Percentiles rank a stretch among this genome's conserved stretches.
phyloP scores from a whole-genome alignment of 2,888 invertebrate species.

The Athalia circularis region DNA sequence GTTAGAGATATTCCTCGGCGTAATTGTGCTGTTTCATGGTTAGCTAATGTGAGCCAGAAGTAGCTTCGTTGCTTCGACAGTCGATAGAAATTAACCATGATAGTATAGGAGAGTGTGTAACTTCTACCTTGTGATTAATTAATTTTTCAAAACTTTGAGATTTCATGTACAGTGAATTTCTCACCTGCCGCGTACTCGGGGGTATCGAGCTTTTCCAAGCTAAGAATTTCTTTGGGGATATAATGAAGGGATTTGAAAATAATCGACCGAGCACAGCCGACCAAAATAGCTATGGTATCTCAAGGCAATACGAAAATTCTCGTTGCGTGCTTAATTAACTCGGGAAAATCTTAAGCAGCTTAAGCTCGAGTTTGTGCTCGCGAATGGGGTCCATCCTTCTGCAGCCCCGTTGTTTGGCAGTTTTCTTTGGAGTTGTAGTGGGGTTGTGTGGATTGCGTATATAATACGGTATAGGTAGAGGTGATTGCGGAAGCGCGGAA shows the following conservation, averaged over 20 bases:
- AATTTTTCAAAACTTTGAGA: slow-evolving; percentile 2
- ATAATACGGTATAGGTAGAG: slow-evolving; percentile 1
- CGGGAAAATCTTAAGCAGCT: slow-evolving; percentile 53
- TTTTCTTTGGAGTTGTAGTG: slow-evolving; percentile 29
- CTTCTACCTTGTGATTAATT: too few species aligned
- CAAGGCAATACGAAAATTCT: slow-evolving; percentile 19
- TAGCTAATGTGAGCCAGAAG: background rate
- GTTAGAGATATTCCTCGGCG: slow-evolving; percentile 10
- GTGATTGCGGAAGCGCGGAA: slow-evolving; percentile 36
- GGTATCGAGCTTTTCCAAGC: background rate
- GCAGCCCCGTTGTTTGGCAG: slow-evolving; percentile 28
- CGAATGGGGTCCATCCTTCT: slow-evolving; percentile 23
- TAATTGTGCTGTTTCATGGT: slow-evolving; percentile 14
- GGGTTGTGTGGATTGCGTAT: slow-evolving; percentile 18
- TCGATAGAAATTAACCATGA: too few species aligned
- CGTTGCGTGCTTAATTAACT: slow-evolving; percentile 55
- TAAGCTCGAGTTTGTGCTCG: slow-evolving; percentile 50
- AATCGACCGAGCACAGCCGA: slow-evolving; percentile 20
- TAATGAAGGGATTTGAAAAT: slow-evolving; percentile 14
- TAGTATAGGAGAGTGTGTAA: too few species aligned
- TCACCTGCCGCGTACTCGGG: slow-evolving; percentile 2
- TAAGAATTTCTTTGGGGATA: background rate
- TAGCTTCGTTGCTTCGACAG: background rate
- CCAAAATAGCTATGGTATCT: background rate
- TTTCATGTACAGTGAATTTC: slow-evolving; percentile 13